Conservation (phyloP, 2,797 vertebrate genomes). For the Anguilla marmorata region DNA sequence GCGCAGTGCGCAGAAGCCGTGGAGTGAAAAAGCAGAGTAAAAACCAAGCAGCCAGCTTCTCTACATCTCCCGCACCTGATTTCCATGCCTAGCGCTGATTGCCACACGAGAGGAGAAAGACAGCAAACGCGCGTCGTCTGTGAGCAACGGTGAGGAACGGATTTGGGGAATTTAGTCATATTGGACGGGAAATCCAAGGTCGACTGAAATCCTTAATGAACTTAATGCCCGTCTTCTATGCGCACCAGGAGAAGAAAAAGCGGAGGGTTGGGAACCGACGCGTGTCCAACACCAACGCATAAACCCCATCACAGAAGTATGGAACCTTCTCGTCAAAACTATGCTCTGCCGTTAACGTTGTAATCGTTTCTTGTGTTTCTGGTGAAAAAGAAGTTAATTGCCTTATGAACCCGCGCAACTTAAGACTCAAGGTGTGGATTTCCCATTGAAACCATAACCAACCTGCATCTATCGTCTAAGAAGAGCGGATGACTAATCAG, state of each 20-base stretch:
- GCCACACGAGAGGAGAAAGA: conserved; percentile 2
- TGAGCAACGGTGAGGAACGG: conserved; percentile 5
- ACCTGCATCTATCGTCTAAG: conserved; percentile 14
- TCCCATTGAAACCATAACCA: conserved; percentile 8
- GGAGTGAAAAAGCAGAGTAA: conserved; percentile 20
- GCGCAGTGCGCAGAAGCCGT: conserved; percentile 53
- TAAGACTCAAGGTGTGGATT: conserved; percentile 26
- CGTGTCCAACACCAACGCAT: conserved; percentile 18
- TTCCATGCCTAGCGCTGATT: background rate
- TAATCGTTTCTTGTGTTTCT: background rate
- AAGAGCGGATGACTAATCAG: conserved; percentile 31
- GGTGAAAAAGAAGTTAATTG: background rate
- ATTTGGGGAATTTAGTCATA: conserved; percentile 1
- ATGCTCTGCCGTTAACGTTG: background rate
- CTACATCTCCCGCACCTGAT: conserved; percentile 34
- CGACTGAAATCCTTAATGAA: conserved; percentile 20
- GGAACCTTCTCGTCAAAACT: conserved; percentile 18
- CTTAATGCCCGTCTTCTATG: conserved; percentile 21
- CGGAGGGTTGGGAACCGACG: conserved; percentile 7
- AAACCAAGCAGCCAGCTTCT: conserved; percentile 39
- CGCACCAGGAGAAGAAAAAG: conserved; percentile 26
- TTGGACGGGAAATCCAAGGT: conserved; percentile 12
- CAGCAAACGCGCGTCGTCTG: conserved; percentile 6
- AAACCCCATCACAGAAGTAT: conserved; percentile 7
- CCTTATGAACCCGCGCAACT: conserved; percentile 31